These are phyloP conservation scores for Pithecia hirsuta DNA, from an alignment of 2,797 vertebrate genomes.

Conservation along the genomic window DNA sequence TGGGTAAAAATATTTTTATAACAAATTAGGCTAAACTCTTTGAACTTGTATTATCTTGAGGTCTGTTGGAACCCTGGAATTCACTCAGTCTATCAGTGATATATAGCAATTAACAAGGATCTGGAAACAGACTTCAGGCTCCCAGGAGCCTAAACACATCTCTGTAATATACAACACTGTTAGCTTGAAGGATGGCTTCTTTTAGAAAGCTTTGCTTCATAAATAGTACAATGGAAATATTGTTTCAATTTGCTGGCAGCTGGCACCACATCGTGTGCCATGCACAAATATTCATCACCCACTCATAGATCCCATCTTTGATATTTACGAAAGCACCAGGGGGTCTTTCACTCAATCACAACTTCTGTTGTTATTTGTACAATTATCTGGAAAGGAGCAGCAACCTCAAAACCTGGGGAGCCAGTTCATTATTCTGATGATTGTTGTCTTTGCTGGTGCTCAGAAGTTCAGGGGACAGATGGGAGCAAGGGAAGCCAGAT, in stretches of 20 bases:
- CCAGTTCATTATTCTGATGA: slow-evolving; percentile 63
- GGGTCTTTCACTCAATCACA: slow-evolving; percentile 56
- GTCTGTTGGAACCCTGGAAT: neutral
- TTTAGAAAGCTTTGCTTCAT: slow-evolving; percentile 61
- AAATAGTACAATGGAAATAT: slow-evolving; percentile 70
- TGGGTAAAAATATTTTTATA: neutral
- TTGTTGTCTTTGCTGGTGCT: slow-evolving; percentile 58
- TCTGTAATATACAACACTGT: slow-evolving; percentile 39
- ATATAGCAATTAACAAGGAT: neutral
- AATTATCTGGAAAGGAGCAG: slow-evolving; percentile 70
- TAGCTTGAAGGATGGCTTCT: slow-evolving; percentile 67
- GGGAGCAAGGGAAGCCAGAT: slow-evolving; percentile 64
- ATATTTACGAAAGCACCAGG: slow-evolving; percentile 65
- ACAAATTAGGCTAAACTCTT: neutral
- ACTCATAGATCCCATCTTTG: slow-evolving; percentile 70
- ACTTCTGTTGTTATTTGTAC: slow-evolving; percentile 61
- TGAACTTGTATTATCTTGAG: neutral
- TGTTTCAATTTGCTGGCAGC: slow-evolving; percentile 75
- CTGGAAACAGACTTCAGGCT: slow-evolving; percentile 47
- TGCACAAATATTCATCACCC: slow-evolving; percentile 72
- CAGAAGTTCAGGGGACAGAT: slow-evolving; percentile 72
- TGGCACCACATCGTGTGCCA: slow-evolving; percentile 58
- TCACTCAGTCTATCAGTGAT: neutral
- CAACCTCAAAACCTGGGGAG: neutral
- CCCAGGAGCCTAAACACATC: slow-evolving; percentile 28